Evolutionary conservation across 2,888 invertebrate species (phyloP).

Genomic region (Lacanobia oleracea): DNA sequence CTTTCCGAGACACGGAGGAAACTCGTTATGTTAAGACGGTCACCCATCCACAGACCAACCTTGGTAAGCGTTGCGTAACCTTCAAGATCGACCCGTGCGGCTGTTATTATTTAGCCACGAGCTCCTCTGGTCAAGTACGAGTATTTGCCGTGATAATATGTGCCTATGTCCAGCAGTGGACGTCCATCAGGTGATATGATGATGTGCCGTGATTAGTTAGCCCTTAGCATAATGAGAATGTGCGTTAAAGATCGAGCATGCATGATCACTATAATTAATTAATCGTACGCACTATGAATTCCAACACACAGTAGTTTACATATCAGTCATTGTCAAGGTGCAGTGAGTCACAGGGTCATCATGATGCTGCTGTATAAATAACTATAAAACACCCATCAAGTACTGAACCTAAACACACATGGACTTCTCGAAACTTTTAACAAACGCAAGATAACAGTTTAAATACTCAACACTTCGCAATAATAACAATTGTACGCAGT

Average conservation of each 20-base stretch:
- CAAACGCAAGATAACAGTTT: slow-evolving; percentile 34
- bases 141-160: too few species aligned
- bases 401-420: slow-evolving; percentile 68
- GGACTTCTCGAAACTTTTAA: slow-evolving; percentile 62
- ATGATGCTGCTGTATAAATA: slow-evolving; percentile 63
- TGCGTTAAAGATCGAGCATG: neutral
- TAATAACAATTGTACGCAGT: slow-evolving; percentile 25
- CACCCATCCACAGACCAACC: too few species aligned
- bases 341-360: slow-evolving; percentile 72
- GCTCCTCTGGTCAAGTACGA: too few species aligned
- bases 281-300: slow-evolving; percentile 71
- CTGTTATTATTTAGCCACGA: too few species aligned
- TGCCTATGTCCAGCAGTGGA: too few species aligned
- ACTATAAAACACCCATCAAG: slow-evolving; percentile 69
- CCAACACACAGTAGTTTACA: slow-evolving; percentile 63
- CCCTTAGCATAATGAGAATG: neutral
- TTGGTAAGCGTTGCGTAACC: too few species aligned
- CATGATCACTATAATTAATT: slow-evolving; percentile 9
- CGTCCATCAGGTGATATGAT: too few species aligned
- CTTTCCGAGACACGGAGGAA: too few species aligned
- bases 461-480: slow-evolving; percentile 42
- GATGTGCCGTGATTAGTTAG: neutral
- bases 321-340: slow-evolving; percentile 72
- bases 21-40: too few species aligned
- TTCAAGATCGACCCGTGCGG: too few species aligned